Percentiles rank a stretch among this genome's conserved stretches.
Evolutionary conservation across 2,797 vertebrate species (phyloP).

Genomic region (Stomatorhinus walkeri): DNA sequence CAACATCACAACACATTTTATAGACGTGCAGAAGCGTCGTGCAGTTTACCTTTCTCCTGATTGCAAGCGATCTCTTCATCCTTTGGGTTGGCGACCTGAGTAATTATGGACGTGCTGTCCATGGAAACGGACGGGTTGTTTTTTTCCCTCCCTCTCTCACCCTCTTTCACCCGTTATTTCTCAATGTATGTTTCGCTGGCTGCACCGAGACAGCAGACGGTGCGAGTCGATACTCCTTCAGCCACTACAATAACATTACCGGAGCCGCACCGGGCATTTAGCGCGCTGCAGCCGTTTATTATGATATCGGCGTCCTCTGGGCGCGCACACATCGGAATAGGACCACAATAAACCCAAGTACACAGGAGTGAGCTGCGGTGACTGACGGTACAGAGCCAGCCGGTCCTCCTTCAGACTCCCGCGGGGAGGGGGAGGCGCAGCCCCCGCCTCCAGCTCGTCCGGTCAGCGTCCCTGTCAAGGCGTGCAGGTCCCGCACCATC

Average conservation of each 20-base stretch:
- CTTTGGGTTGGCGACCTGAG: slow-evolving; percentile 99
- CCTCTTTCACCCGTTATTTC: not conserved
- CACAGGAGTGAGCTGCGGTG: not conserved
- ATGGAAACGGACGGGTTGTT: slow-evolving; percentile 10
- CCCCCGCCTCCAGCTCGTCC: not conserved
- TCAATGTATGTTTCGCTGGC: not conserved
- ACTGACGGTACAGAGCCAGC: not conserved
- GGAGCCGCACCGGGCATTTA: not conserved
- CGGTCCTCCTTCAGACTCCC: slow-evolving; percentile 2
- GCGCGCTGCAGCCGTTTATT: not conserved
- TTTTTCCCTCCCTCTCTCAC: not conserved
- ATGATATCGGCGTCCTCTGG: not conserved
- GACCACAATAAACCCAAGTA: not conserved
- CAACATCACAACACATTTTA: not conserved
- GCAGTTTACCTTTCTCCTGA: slow-evolving; percentile 68
- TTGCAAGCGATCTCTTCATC: slow-evolving; percentile 85
- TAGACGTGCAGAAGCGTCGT: not conserved
- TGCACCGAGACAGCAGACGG: not conserved
- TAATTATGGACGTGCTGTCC: slow-evolving; percentile 97
- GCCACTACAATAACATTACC: not conserved
- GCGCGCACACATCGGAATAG: not conserved
- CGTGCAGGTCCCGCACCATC: not conserved
- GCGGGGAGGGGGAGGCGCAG: slow-evolving; percentile 4
- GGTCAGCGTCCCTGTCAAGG: not conserved
- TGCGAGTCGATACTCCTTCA: not conserved